Base-by-base conservation (phyloP, 2,113 vertebrate species). In the Lophura nycthemera region DNA sequence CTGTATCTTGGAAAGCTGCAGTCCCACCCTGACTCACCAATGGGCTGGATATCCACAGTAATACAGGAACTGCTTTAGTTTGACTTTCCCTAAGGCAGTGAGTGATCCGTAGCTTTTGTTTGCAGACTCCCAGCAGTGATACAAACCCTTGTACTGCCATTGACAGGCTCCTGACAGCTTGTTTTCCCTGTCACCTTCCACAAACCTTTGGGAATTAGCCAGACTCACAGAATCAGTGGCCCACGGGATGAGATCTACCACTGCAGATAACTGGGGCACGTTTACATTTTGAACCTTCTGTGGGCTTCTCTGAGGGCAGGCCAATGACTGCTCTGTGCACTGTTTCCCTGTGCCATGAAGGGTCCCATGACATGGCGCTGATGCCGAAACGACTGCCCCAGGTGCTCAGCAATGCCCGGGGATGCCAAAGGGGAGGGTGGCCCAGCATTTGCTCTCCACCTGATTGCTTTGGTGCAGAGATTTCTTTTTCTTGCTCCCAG, bases 141-240 rank as follows among this genome's bases (percentile, higher is more conserved):
- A 34, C 52, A 69, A 75, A 65, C 25, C 21, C 36, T 79, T n/a
- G 17, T 18, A 19, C 18, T 50, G 36, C 24, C 85, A 82, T 65
- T 22, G n/a, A 66, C 64, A 92, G 69, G 54, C 30, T 92, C 24
- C 48, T 54, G 59, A 76, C 30, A 79, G 52, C 59, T 90, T 84
- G 47, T 86, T 93, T 87, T n/a, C 42, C 30, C 21, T 40, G n/a
- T 21, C 79, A 83, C 73, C 47, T 93, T 65, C 64, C 86, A 47
- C 30, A 86, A 80, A 71, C 34, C 73, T n/a, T 47, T 34, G 29
- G 88, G 65, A 93, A 86, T 67, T 16, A 88, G 34, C 80, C 67
- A 73, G 50, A 32, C 27, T 64, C 42, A 0, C 2, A 73, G 48
- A 70, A 89, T 56, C 36, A 30, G 17, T 3, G 9, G 27, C 72